Percentiles rank a stretch among this genome's conserved stretches.
These are phyloP conservation scores for Tetanocera ferruginea DNA, from an alignment of 2,888 invertebrate genomes.

Conservation along the genomic window DNA sequence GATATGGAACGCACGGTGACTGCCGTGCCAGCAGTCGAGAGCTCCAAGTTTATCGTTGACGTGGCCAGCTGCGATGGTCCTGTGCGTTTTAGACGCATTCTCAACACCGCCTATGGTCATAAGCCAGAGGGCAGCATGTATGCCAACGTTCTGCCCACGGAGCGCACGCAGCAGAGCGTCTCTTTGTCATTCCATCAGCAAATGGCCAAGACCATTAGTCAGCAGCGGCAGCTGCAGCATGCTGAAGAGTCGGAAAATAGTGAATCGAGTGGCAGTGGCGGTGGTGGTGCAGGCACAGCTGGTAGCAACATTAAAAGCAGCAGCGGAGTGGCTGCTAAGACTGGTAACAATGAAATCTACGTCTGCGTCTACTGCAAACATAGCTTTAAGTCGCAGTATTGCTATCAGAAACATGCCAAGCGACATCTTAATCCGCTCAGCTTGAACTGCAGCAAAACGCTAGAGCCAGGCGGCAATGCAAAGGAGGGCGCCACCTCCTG, in stretches of 20 bases:
- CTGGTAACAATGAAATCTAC: conserved; percentile 70
- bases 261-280: conserved; percentile 47
- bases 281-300: neutral
- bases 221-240: conserved; percentile 60
- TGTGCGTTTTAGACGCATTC: conserved; percentile 85
- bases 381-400: conserved; percentile 87
- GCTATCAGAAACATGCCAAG: conserved; percentile 85
- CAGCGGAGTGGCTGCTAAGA: conserved; percentile 50
- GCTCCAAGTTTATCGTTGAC: conserved; percentile 79
- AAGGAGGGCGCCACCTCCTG: conserved; percentile 18
- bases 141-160: conserved; percentile 51
- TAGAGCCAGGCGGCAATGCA: conserved; percentile 6
- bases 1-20: conserved; percentile 37
- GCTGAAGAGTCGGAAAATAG: conserved; percentile 61
- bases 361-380: conserved; percentile 83
- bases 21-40: conserved; percentile 28
- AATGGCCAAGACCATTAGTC: conserved; percentile 68
- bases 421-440: conserved; percentile 77
- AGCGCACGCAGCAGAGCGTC: conserved; percentile 67
- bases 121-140: conserved; percentile 64
- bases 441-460: conserved; percentile 60
- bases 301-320: conserved; percentile 48
- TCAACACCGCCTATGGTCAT: conserved; percentile 83
- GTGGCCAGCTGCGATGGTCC: conserved; percentile 95
- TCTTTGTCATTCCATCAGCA: conserved; percentile 69